Base-by-base conservation (phyloP, 2,113 vertebrate species). In the Oreochromis aureus region DNA sequence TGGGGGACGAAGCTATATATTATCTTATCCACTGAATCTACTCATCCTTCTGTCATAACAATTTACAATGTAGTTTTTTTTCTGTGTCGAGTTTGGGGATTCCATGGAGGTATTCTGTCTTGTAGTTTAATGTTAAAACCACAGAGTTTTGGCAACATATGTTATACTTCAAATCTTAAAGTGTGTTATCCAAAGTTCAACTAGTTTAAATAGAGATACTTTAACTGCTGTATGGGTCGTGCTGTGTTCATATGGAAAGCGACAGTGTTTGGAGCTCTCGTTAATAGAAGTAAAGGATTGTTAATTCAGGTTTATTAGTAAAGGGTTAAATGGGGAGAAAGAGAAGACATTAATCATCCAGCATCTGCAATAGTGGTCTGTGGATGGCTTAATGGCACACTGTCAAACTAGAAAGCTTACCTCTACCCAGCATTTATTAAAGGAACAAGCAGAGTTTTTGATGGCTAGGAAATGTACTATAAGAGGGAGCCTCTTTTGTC, bases 291-390 rank as follows among this genome's bases (percentile, higher is more conserved):
- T 79, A 87, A 44, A n/a, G 6, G 18, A 83, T 83, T 82, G 84
- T 91, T 95, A 91, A 91, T 91, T 89, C 82, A 81, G 80, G 86
- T 86, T 89, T 90, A 86, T 89, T 90, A 86, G 84, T 87, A 83
- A 78, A 59, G 41, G 63, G 51, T 83, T 89, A 90, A 89, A 93
- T 87, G 80, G 44, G 55, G 73, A 86, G 86, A 87, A 83, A 83
- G 83, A 90, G 76, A 76, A 87, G 84, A 90, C 84, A 91, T 92
- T 92, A 91, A 94, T 92, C 89, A 90, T 81, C 83, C 55, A 69
- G 84, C 4, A 54, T 87, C 83, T 89, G 86, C 59, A 89, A 90
- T 87, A 92, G 61, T 69, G 84, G 51, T 86, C 87, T 82, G 73
- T 82, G 82, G 82, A 90, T 83, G 88, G 69, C 83, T 89, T 88